Conservation (phyloP, 1,140 invertebrate species). For the Patella vulgata region DNA sequence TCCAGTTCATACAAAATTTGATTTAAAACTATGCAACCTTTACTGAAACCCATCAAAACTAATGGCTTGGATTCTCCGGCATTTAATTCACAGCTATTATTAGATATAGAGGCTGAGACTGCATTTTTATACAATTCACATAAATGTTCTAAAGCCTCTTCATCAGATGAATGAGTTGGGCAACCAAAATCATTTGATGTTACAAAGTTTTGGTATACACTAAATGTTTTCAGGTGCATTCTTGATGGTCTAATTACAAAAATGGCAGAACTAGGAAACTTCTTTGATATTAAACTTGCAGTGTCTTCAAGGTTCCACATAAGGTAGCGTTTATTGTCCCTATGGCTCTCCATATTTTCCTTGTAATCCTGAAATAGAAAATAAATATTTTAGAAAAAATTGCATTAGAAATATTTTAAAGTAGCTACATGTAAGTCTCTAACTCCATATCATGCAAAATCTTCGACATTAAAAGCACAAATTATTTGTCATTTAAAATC, state of each 20-base stretch:
- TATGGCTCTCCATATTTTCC: slow-evolving; percentile 79
- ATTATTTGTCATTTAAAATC: no score
- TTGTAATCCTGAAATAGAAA: slow-evolving; percentile 76
- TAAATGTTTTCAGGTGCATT: slow-evolving; percentile 84
- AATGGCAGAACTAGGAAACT: slow-evolving; percentile 78
- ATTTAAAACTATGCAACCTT: slow-evolving; percentile 91
- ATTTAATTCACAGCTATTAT: background rate
- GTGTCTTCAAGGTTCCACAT: slow-evolving; percentile 83
- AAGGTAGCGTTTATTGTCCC: slow-evolving; percentile 77
- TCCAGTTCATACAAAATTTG: slow-evolving; percentile 81
- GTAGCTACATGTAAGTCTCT: no score
- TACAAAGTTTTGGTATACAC: slow-evolving; percentile 89
- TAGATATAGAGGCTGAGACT: slow-evolving; percentile 1
- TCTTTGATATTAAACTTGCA: slow-evolving; percentile 73
- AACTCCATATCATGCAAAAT: no score
- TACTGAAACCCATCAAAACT: slow-evolving; percentile 81
- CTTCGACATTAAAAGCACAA: no score
- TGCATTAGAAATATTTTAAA: no score
- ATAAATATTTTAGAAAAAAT: slow-evolving; percentile 21
- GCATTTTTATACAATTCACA: slow-evolving; percentile 63
- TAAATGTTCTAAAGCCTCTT: slow-evolving; percentile 68
- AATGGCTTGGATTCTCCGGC: slow-evolving; percentile 15
- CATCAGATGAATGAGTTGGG: slow-evolving; percentile 67
- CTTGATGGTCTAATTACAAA: slow-evolving; percentile 79
- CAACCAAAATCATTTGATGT: slow-evolving; percentile 77